phyloP scores from a whole-genome alignment of 2,113 vertebrate genomes.

The Oenanthe oenanthe region DNA sequence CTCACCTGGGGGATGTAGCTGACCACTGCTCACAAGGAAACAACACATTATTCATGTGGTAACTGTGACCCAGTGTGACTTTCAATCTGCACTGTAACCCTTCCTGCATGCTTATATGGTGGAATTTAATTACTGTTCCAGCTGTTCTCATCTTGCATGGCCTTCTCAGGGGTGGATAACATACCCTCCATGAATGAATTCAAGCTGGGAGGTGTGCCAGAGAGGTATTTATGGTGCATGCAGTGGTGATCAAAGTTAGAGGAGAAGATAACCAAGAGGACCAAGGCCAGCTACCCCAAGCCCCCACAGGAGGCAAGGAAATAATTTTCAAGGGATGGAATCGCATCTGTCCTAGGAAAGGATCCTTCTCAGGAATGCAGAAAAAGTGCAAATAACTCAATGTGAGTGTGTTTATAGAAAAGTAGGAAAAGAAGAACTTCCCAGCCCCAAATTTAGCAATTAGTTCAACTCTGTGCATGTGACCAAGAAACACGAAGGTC shows the following conservation, averaged over 20 bases:
- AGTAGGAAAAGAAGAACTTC: not conserved
- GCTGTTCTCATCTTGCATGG: not conserved
- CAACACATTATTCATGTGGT: not conserved
- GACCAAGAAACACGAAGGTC: constrained; percentile 39
- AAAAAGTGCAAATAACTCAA: not conserved
- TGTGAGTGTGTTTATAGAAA: not conserved
- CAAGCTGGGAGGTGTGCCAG: not conserved
- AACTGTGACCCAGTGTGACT: not conserved
- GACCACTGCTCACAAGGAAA: not conserved
- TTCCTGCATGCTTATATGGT: not conserved
- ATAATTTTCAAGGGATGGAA: not conserved
- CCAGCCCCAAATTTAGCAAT: constrained; percentile 19
- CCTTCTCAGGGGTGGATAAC: not conserved
- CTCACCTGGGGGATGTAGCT: not conserved
- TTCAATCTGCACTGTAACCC: not conserved
- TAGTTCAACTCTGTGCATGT: constrained; percentile 4
- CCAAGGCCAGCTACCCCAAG: not conserved
- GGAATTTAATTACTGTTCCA: not conserved
- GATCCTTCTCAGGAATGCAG: not conserved
- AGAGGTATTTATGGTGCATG: not conserved
- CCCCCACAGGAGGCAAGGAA: not conserved
- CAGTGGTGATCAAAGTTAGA: not conserved
- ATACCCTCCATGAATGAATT: not conserved
- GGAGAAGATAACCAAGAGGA: not conserved
- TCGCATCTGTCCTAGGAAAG: not conserved